Conservation (phyloP, 2,888 invertebrate genomes). For the Ochropleura plecta region DNA sequence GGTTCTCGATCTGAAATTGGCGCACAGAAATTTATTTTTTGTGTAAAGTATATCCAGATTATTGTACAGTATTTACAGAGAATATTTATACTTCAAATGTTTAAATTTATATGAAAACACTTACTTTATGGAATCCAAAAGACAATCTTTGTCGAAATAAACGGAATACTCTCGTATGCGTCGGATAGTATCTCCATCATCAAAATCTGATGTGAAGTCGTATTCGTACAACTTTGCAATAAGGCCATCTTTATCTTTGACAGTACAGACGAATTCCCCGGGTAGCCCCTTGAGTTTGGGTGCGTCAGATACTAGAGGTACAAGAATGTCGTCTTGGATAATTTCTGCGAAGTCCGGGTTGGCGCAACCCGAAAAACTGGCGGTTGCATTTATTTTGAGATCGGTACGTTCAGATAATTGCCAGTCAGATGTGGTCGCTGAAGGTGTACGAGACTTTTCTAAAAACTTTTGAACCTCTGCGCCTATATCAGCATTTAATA, state of each 20-base stretch:
- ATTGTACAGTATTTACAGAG: too few species aligned
- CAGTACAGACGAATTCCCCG: slow-evolving; percentile 84
- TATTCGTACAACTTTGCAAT: slow-evolving; percentile 86
- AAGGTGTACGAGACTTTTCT: slow-evolving; percentile 58
- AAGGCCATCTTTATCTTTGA: slow-evolving; percentile 85
- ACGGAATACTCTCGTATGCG: slow-evolving; percentile 86
- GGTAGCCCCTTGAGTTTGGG: slow-evolving; percentile 82
- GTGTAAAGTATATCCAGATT: not conserved
- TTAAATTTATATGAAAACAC: slow-evolving; percentile 13
- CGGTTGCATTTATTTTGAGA: slow-evolving; percentile 29
- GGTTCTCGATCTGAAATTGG: slow-evolving; percentile 67
- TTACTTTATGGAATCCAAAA: slow-evolving; percentile 79
- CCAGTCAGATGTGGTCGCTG: slow-evolving; percentile 37
- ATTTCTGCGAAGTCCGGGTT: slow-evolving; percentile 65
- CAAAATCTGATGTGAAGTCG: slow-evolving; percentile 76
- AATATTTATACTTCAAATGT: not conserved
- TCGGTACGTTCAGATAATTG: slow-evolving; percentile 40
- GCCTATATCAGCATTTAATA: slow-evolving; percentile 77
- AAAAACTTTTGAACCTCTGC: slow-evolving; percentile 81
- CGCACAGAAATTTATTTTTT: not conserved
- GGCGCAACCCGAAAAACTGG: slow-evolving; percentile 54
- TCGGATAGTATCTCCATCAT: slow-evolving; percentile 80
- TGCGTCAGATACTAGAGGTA: slow-evolving; percentile 69
- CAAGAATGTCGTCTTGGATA: slow-evolving; percentile 65
- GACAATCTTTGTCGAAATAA: slow-evolving; percentile 84